phyloP scores from a whole-genome alignment of 2,888 invertebrate genomes.

The Trissonchulus sp. region DNA sequence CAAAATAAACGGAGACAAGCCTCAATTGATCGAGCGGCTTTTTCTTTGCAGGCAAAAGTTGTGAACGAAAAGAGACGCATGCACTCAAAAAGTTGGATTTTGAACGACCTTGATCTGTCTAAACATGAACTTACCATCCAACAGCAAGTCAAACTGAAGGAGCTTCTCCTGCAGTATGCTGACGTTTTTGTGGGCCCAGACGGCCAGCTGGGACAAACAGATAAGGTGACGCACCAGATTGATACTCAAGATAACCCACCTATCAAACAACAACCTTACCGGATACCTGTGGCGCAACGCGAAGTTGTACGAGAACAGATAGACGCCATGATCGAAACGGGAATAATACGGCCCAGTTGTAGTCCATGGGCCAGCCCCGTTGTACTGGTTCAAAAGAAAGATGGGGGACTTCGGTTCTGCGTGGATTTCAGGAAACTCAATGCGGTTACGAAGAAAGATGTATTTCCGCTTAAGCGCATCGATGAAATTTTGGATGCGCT shows the following conservation, averaged over 20 bases:
- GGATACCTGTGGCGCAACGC: background rate
- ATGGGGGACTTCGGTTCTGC: conserved; percentile 38
- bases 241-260: background rate
- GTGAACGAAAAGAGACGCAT: no score
- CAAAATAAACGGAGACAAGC: no score
- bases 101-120: no score
- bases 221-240: no score
- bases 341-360: conserved; percentile 38
- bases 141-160: conserved; percentile 24
- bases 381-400: conserved; percentile 48
- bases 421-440: no score
- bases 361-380: conserved; percentile 49
- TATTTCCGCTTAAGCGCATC: conserved; percentile 33
- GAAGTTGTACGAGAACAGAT: background rate
- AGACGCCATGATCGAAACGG: conserved; percentile 1
- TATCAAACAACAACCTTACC: background rate
- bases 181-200: background rate
- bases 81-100: no score
- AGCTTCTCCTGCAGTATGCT: background rate
- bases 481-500: conserved; percentile 30
- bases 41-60: no score
- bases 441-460: conserved; percentile 33
- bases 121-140: conserved; percentile 26
- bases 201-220: no score
- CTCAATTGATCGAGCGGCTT: no score